A percentile compares a stretch with the other conserved stretches of the same genome.
These are phyloP conservation scores for Paratilapia polleni DNA, from an alignment of 2,113 vertebrate genomes.

Conservation along the genomic window DNA sequence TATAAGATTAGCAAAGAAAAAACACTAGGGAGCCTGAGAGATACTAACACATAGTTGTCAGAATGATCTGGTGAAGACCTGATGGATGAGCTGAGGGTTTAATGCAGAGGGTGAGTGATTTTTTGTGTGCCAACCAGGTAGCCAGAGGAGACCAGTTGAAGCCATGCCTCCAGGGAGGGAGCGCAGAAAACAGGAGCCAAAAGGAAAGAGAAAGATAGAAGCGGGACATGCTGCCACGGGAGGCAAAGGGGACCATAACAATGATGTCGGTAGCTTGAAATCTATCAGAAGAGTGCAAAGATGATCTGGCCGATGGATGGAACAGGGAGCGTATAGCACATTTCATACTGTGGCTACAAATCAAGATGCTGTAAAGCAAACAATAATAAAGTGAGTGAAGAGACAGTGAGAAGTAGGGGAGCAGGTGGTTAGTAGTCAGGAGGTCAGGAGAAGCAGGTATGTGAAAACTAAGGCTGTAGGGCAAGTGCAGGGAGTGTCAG, in stretches of 20 bases:
- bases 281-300: background rate
- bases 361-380: background rate
- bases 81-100: background rate
- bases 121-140: background rate
- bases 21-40: background rate
- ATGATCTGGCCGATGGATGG: too few species aligned
- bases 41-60: background rate
- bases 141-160: background rate
- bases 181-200: background rate
- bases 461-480: background rate
- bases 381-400: background rate
- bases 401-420: background rate
- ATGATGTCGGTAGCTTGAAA: background rate
- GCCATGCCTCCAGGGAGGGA: background rate
- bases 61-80: background rate
- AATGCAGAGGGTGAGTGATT: too few species aligned
- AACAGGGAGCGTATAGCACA: too few species aligned
- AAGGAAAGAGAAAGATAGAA: background rate
- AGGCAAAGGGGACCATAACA: background rate
- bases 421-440: background rate
- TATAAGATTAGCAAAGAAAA: background rate
- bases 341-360: background rate
- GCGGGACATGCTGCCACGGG: background rate
- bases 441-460: background rate
- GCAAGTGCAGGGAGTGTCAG: background rate